A percentile compares a stretch with the other conserved stretches of the same genome.
phyloP scores from a whole-genome alignment of 1,140 invertebrate species.

The Coptotermes formosanus region DNA sequence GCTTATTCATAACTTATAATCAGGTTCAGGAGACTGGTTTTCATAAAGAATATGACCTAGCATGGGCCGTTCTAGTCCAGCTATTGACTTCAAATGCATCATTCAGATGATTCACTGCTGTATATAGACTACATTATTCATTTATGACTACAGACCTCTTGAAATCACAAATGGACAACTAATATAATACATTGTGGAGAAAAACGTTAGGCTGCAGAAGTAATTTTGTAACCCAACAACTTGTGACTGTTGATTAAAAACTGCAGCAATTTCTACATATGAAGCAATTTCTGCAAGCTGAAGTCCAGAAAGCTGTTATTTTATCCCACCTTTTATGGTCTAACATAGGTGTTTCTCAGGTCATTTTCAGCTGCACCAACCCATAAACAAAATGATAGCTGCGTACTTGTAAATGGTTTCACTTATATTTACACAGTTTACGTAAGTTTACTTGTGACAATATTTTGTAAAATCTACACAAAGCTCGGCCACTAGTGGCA shows the following conservation, averaged over 20 bases:
- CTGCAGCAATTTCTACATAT: background rate
- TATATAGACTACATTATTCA: background rate
- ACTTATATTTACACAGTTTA: background rate
- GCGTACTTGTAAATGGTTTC: background rate
- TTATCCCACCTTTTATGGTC: background rate
- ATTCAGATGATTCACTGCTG: background rate
- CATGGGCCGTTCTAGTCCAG: slow-evolving; percentile 6
- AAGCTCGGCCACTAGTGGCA: no score
- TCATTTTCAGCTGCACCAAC: background rate
- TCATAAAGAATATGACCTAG: background rate
- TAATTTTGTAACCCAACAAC: background rate
- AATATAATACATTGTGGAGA: background rate
- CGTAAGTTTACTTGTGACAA: background rate
- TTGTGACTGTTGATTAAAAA: background rate
- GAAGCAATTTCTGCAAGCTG: background rate
- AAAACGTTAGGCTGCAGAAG: background rate
- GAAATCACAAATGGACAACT: background rate
- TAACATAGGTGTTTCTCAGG: background rate
- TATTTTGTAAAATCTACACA: background rate
- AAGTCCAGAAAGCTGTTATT: background rate
- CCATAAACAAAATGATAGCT: background rate
- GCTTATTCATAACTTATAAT: background rate
- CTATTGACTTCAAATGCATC: background rate
- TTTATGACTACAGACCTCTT: background rate
- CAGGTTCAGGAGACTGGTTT: background rate